Conservation (phyloP, 2,113 vertebrate species). For the Apteryx mantelli region DNA sequence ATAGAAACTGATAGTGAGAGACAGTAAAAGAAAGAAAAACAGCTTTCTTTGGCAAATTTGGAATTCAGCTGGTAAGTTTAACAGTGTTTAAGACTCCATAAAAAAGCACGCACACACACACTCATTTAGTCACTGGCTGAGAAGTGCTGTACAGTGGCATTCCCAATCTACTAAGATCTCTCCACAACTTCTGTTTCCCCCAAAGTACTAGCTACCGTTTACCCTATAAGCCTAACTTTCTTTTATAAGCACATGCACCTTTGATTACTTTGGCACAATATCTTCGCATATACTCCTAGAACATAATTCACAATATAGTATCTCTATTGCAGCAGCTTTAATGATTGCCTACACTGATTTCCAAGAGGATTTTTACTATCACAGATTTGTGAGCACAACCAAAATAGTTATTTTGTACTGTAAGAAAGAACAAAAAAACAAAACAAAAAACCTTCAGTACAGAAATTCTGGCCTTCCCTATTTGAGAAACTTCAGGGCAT, state of each 20-base stretch:
- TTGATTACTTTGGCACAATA: neutral
- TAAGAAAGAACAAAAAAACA: neutral
- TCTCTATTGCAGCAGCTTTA: neutral
- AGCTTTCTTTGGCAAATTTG: neutral
- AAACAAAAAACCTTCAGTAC: no score
- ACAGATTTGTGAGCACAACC: neutral
- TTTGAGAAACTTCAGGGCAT: fast-evolving
- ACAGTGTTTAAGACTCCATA: neutral
- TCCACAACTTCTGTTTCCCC: neutral
- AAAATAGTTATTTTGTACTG: neutral
- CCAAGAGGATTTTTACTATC: neutral
- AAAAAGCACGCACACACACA: neutral
- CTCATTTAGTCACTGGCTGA: neutral
- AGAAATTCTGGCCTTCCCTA: no score
- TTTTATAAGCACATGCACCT: neutral
- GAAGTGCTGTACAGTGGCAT: neutral
- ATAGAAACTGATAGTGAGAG: neutral
- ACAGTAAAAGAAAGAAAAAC: neutral
- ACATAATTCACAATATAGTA: fast-evolving
- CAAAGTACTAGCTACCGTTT: neutral
- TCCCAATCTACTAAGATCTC: neutral
- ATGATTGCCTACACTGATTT: neutral
- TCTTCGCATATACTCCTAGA: neutral
- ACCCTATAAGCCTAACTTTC: neutral
- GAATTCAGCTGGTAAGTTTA: neutral